phyloP scores from a whole-genome alignment of 35 echinoderm and acorn worm species.

The Amphiura filiformis region DNA sequence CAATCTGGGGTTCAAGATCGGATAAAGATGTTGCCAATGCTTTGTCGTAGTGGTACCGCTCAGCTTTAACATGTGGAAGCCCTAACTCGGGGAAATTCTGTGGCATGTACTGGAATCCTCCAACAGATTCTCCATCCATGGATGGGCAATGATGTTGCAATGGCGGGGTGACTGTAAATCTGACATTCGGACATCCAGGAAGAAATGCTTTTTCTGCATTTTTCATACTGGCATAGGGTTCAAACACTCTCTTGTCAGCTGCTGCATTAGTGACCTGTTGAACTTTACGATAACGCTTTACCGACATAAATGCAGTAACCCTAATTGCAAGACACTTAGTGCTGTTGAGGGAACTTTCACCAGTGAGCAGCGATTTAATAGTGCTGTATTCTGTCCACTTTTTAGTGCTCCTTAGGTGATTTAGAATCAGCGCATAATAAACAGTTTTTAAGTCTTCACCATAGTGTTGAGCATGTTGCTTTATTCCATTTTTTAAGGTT shows the following conservation, averaged over 20 bases:
- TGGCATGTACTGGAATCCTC: background rate
- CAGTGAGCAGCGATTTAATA: too few species aligned
- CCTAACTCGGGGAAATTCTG: background rate
- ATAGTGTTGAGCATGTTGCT: background rate
- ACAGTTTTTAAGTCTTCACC: background rate
- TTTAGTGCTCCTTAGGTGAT: background rate
- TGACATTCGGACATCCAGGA: background rate
- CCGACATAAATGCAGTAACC: background rate
- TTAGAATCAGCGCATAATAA: background rate
- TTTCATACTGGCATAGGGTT: background rate
- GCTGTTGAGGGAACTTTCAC: too few species aligned
- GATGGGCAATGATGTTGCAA: too few species aligned
- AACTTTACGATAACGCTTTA: background rate
- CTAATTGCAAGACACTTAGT: background rate
- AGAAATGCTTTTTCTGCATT: background rate
- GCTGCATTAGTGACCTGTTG: background rate
- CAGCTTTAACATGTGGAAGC: background rate
- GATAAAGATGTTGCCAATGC: background rate
- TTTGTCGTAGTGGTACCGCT: background rate
- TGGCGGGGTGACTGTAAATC: too few species aligned
- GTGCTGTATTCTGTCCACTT: too few species aligned
- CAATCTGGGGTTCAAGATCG: background rate
- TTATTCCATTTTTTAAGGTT: background rate
- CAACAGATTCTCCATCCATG: too few species aligned
- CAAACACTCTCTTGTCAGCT: background rate